Conservation (phyloP, 2,888 invertebrate genomes). For the Suillia variegata region DNA sequence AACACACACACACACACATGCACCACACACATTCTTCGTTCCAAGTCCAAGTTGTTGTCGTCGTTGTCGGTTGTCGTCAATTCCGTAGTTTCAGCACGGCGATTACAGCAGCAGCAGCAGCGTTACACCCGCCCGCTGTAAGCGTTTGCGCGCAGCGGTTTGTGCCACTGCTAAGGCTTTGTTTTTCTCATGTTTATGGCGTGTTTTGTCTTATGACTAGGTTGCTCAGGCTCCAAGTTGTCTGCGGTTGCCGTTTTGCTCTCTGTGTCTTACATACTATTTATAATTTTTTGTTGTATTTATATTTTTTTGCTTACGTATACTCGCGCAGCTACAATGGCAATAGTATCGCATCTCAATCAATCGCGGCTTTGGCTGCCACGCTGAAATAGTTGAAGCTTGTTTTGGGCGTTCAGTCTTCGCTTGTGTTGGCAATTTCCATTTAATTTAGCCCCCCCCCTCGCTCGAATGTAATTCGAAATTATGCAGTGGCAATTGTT, state of each 20-base stretch:
- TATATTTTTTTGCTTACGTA: too few species aligned
- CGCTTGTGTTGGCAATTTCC: not conserved
- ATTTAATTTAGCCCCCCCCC: not conserved
- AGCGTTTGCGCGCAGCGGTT: not conserved
- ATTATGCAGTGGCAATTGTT: not conserved
- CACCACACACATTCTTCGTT: not conserved
- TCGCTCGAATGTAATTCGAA: too few species aligned
- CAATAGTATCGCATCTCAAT: slow-evolving; percentile 4
- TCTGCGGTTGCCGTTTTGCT: not conserved
- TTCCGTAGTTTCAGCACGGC: too few species aligned
- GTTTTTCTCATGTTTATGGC: not conserved
- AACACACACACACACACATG: not conserved
- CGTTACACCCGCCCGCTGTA: not conserved
- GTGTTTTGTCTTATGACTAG: not conserved
- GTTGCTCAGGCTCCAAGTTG: not conserved
- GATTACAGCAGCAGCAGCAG: too few species aligned
- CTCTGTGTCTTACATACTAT: too few species aligned
- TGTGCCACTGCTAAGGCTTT: not conserved
- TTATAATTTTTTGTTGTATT: too few species aligned
- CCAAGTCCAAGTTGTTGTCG: too few species aligned
- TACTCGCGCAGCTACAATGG: too few species aligned
- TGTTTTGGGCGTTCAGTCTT: not conserved
- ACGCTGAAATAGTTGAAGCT: not conserved
- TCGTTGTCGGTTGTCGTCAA: too few species aligned
- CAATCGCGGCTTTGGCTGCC: slow-evolving; percentile 3